Evolutionary conservation across 2,113 vertebrate genomes (phyloP), one percentile per base, ranked within the genome.

Genomic region (Hippoglossus stenolepis): DNA sequence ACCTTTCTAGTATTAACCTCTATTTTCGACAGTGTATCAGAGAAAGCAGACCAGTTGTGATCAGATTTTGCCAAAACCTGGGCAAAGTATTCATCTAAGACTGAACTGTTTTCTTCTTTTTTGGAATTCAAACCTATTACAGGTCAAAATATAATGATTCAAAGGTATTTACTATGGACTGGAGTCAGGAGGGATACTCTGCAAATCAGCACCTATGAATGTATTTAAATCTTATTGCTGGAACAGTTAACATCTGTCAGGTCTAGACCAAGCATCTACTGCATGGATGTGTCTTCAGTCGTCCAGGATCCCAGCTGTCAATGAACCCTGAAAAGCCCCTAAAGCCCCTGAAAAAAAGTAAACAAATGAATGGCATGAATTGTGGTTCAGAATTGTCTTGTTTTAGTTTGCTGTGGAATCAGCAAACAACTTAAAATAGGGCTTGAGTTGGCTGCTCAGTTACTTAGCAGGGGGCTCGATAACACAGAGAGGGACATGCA

Each of bases 401-500:
- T 88, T 88, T 89, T 85, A 89, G 77, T 61, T 74, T 85, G 88
- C 69, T 24, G 23, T 85, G 87, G 89, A 90, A 85, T 90, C 89
- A 78, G 88, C 91, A 92, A 93, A 92, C 90, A 93, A 90, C 92
- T 86, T 90, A 83, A 92, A 94, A 93, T 90, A 91, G 91, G 83
- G 79, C 82, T 76, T 59, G 54, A 54, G 24, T 73, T 5, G 3
- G 17, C 85, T 24, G 82, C 90, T 87, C 80, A 74, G 90, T 92
- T 92, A 94, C 94, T 93, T 85, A 91, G 90, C 65, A 23, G 58
- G 89, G 92, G 93, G 91, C 93, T 94, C 90, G 82, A 87, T 95
- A 91, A 92, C 93, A 92, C 67, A 64, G 76, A 88, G 86, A 90
- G 90, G 87, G 93, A 92, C 90, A 93, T 94, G 93, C 92, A 94